Evolutionary conservation across 2,888 invertebrate genomes (phyloP).

Genomic region (Cheilosia scutellata): DNA sequence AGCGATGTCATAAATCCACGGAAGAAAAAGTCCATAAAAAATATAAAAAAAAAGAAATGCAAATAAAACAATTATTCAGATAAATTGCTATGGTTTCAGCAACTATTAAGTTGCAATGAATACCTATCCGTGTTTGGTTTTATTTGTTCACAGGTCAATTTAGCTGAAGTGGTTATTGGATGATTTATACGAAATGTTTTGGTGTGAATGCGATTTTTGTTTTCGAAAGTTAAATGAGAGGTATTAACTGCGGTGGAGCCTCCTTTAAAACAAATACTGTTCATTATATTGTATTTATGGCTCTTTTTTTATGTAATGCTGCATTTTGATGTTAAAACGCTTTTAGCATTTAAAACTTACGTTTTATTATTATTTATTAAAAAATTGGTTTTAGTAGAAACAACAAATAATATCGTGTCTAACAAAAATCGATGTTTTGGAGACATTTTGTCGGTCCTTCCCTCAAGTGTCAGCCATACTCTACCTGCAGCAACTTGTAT

Average conservation of each 20-base stretch:
- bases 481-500: too few species aligned
- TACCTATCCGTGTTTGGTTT: neutral
- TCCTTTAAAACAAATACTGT: neutral
- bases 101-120: constrained; percentile 37
- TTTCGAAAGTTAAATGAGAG: neutral
- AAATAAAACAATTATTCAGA: constrained; percentile 44
- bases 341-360: too few species aligned
- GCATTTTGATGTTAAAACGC: too few species aligned
- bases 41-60: neutral
- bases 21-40: constrained; percentile 1
- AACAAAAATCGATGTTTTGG: too few species aligned
- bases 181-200: neutral
- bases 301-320: too few species aligned
- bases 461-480: too few species aligned
- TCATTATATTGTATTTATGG: too few species aligned
- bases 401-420: too few species aligned
- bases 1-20: constrained; percentile 26
- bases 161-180: constrained; percentile 13
- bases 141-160: constrained; percentile 15
- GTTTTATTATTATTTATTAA: too few species aligned
- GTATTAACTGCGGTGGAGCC: neutral
- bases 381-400: too few species aligned
- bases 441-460: too few species aligned
- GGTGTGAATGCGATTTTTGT: neutral
- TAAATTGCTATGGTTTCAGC: constrained; percentile 45